phyloP scores from a whole-genome alignment of 2,113 vertebrate species.

The Eulemur rufifrons region DNA sequence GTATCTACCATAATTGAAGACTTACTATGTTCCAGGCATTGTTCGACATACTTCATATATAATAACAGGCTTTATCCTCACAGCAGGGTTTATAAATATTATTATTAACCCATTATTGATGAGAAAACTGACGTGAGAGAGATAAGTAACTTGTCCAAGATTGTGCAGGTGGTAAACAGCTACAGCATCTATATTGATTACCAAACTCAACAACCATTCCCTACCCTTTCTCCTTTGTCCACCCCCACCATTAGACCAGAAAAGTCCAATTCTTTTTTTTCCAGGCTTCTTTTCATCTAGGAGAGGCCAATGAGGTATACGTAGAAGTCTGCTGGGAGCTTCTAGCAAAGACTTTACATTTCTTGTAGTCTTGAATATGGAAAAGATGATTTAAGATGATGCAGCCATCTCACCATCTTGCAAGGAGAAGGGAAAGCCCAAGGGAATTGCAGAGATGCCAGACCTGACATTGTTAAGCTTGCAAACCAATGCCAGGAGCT shows the following conservation, averaged over 20 bases:
- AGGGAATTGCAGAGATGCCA: background rate
- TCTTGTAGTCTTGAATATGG: background rate
- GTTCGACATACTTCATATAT: background rate
- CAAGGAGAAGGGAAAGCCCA: background rate
- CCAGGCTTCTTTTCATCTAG: background rate
- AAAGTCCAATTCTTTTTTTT: background rate
- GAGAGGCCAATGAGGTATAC: background rate
- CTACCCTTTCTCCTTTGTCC: background rate
- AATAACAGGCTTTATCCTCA: background rate
- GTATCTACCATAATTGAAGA: background rate
- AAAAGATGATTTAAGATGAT: background rate
- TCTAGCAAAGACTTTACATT: background rate
- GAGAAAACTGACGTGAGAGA: background rate
- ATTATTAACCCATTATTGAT: background rate
- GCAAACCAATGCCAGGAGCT: background rate
- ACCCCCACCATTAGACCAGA: background rate
- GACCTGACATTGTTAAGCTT: background rate
- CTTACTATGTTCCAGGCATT: background rate
- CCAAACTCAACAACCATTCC: background rate
- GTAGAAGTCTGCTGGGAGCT: background rate
- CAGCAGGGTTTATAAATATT: background rate
- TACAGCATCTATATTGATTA: background rate
- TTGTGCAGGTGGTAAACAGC: background rate
- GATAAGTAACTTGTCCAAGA: background rate
- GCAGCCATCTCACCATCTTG: background rate